A percentile compares a stretch with the other conserved stretches of the same genome.
phyloP scores from a whole-genome alignment of 2,113 vertebrate species.

The Dasyurus viverrinus region DNA sequence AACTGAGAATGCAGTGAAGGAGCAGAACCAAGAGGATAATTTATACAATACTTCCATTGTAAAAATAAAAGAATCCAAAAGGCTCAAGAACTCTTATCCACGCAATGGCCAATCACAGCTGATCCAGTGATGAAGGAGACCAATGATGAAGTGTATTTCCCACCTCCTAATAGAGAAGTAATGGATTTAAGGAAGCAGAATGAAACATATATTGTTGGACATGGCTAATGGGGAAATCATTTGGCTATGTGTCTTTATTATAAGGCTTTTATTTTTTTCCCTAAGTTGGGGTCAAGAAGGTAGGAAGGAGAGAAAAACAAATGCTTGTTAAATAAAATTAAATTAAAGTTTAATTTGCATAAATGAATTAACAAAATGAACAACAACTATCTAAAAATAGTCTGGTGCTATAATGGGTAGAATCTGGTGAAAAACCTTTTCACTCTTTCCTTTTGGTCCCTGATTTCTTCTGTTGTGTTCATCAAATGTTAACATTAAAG shows the following conservation, averaged over 20 bases:
- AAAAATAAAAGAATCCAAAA: not conserved
- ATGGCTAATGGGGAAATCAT: not conserved
- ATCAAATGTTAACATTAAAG: slow-evolving; percentile 58
- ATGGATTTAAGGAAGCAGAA: not conserved
- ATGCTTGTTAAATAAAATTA: not conserved
- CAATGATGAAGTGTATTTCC: not conserved
- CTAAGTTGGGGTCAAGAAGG: not conserved
- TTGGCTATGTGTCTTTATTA: not conserved
- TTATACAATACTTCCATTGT: not conserved
- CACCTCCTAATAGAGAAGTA: not conserved
- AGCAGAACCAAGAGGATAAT: not conserved
- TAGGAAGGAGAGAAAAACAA: not conserved
- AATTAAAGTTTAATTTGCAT: not conserved
- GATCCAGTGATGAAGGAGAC: not conserved
- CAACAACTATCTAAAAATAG: not conserved
- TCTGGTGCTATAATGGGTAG: not conserved
- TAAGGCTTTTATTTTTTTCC: not conserved
- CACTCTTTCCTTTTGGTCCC: not conserved
- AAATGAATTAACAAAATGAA: not conserved
- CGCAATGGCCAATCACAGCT: not conserved
- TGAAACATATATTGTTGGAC: not conserved
- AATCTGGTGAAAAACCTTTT: not conserved
- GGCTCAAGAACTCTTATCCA: not conserved
- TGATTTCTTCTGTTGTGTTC: not conserved
- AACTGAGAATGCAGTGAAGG: not conserved